A percentile compares a stretch with the other conserved stretches of the same genome.
phyloP scores from a whole-genome alignment of 1,140 invertebrate genomes.

The Zaprionus capensis region DNA sequence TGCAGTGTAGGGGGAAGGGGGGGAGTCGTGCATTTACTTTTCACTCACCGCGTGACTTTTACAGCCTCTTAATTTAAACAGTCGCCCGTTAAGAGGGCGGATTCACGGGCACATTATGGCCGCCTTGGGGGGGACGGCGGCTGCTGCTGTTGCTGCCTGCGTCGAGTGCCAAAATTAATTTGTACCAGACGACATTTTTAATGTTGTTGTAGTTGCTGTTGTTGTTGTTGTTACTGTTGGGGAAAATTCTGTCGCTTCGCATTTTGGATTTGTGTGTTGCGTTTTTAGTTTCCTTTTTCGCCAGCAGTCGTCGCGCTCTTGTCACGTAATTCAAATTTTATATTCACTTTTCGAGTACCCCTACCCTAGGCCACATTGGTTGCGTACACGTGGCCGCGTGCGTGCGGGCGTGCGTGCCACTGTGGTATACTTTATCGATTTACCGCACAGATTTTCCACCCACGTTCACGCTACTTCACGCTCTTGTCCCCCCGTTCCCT shows the following conservation, averaged over 20 bases:
- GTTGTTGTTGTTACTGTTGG: constrained; percentile 1
- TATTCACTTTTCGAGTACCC: constrained; percentile 54
- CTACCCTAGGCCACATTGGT: neutral
- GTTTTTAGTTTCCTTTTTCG: constrained; percentile 52
- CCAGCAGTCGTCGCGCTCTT: constrained; percentile 51
- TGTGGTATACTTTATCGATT: constrained; percentile 67
- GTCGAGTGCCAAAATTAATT: constrained; percentile 70
- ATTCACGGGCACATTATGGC: constrained; percentile 17
- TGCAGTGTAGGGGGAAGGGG: neutral
- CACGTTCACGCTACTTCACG: constrained; percentile 3
- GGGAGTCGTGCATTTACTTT: constrained; percentile 60
- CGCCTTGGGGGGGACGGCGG: constrained; percentile 18
- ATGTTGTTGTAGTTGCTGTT: constrained; percentile 47
- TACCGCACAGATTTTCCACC: constrained; percentile 37
- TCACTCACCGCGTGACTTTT: constrained; percentile 80
- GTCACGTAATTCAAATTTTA: constrained; percentile 80
- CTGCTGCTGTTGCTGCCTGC: neutral
- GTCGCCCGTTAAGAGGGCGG: constrained; percentile 41
- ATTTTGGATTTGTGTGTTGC: constrained; percentile 57
- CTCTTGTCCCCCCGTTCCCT: neutral
- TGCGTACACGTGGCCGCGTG: constrained; percentile 41
- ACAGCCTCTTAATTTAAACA: constrained; percentile 83
- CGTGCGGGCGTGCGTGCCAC: constrained; percentile 22
- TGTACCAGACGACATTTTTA: constrained; percentile 80
- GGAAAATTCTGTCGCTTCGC: constrained; percentile 18